Evolutionary conservation across 2,113 vertebrate genomes (phyloP), one percentile per base, ranked within the genome.

Genomic region (Heliornis fulica): DNA sequence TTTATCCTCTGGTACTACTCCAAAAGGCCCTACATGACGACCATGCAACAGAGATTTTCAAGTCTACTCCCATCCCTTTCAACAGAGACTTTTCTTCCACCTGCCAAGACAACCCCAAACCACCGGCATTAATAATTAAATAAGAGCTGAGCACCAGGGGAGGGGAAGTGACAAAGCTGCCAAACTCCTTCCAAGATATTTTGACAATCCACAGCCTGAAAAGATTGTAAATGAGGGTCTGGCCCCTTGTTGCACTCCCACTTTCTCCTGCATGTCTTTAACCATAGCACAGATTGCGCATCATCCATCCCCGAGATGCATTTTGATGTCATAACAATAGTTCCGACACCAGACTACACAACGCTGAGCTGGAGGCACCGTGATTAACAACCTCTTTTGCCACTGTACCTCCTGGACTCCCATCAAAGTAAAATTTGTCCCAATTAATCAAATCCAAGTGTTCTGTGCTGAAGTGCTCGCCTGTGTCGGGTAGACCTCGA

Each of bases 361-460:
- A 71, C 86, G 11, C 65, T 16, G 25, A 66, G 59, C 29, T 72
- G 51, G 76, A 76, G 89, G 51, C 46, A 13, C 38, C 1, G 46
- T 97, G 94, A 97, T 97, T 87, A 96, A 96, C 83, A 96, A 76
- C 85, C 32, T 1, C 60, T 91, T 69, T 43, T 34, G 83, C 84
- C 86, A 86, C 87, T 71, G 94, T 69, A 89, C 92, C 90, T 93
- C 80, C 92, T 1, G 2, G 83, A 65, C 66, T 86, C 40, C 82
- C 76, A 70, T 89, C 68, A 87, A 96, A 96, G 89, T 54, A 85
- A 94, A 83, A 96, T 70, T 91, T 91, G 74, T 94, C 84, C 92
- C 96, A 96, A 93, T 97, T 97, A 97, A 97, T 98, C 97, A 97
- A 94, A 85, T 45, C 21, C n/a, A 51, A 89, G 86, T 57, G 88